These are phyloP conservation scores for Hemicrepidius hirtus DNA, from an alignment of 2,888 invertebrate species.

Conservation along the genomic window DNA sequence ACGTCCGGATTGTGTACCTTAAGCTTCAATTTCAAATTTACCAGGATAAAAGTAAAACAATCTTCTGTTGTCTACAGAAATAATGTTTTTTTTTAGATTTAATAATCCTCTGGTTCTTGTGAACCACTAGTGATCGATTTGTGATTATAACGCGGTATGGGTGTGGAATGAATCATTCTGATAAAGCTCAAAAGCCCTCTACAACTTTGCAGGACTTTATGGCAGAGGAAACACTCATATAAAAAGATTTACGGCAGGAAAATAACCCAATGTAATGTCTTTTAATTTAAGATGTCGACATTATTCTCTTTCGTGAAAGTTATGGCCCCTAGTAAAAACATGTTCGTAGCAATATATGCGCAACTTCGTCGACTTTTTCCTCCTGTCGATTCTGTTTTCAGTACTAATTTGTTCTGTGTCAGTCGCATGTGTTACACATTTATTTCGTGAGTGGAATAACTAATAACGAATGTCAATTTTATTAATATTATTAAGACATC, in stretches of 20 bases:
- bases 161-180: constrained; percentile 52
- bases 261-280: constrained; percentile 68
- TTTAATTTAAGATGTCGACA: constrained; percentile 69
- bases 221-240: constrained; percentile 68
- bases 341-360: constrained; percentile 33
- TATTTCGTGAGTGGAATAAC: constrained; percentile 25
- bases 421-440: constrained; percentile 43
- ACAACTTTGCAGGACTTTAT: constrained; percentile 63
- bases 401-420: constrained; percentile 49
- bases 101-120: neutral
- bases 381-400: constrained; percentile 35
- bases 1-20: constrained; percentile 5
- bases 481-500: constrained; percentile 20
- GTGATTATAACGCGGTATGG: constrained; percentile 46
- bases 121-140: constrained; percentile 41
- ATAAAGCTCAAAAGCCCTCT: constrained; percentile 56
- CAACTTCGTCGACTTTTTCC: constrained; percentile 39
- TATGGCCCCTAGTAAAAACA: constrained; percentile 56
- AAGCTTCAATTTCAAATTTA: constrained; percentile 10
- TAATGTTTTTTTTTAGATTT: constrained; percentile 10
- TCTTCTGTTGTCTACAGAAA: constrained; percentile 25
- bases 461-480: constrained; percentile 24
- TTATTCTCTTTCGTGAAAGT: constrained; percentile 63
- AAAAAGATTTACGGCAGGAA: constrained; percentile 69
- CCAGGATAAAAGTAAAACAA: constrained; percentile 27